Evolutionary conservation across 2,113 vertebrate species (phyloP).

Genomic region (Equus quagga): DNA sequence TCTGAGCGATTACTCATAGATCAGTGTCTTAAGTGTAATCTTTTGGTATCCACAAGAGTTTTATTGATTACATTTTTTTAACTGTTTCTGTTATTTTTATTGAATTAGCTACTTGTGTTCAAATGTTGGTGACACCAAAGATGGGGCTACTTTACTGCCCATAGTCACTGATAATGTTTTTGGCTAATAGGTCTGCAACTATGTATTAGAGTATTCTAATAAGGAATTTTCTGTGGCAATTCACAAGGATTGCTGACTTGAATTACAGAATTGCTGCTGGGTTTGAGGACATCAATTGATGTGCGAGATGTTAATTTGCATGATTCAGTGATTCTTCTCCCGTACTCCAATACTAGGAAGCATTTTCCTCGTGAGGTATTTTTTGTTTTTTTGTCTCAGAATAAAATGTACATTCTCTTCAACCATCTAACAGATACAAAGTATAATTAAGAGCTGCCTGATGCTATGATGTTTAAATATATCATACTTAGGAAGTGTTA

Average conservation of each 20-base stretch:
- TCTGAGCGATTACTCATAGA: neutral
- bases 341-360: neutral
- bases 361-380: neutral
- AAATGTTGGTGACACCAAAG: neutral
- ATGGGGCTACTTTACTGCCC: neutral
- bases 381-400: neutral
- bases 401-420: neutral
- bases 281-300: neutral
- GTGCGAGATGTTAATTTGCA: neutral
- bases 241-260: neutral
- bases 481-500: neutral
- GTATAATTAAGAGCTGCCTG: neutral
- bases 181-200: neutral
- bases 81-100: neutral
- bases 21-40: neutral
- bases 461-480: neutral
- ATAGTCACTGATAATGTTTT: neutral
- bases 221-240: neutral
- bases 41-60: neutral
- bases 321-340: neutral
- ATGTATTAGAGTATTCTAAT: neutral
- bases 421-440: neutral
- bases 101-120: neutral
- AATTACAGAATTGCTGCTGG: neutral
- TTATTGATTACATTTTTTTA: neutral